Percentiles rank a stretch among this genome's conserved stretches.
Evolutionary conservation across 1,140 invertebrate species (phyloP).

Genomic region (Gryllus bimaculatus): DNA sequence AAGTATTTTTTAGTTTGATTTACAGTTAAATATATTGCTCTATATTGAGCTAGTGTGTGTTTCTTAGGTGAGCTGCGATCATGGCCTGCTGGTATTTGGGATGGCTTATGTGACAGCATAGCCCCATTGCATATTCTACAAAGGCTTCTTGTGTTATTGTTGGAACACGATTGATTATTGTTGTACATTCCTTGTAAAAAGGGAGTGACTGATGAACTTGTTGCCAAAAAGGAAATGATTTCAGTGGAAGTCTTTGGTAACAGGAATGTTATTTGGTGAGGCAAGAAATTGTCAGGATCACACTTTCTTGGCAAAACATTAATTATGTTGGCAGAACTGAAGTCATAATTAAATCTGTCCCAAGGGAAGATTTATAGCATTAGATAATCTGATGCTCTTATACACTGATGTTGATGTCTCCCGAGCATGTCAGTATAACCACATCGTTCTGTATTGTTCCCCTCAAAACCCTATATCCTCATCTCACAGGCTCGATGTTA

Average conservation of each 20-base stretch:
- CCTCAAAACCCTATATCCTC: neutral
- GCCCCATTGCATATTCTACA: neutral
- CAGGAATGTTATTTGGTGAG: neutral
- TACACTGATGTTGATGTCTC: conserved; percentile 7
- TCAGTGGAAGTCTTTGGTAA: neutral
- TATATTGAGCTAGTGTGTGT: neutral
- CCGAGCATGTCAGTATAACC: conserved; percentile 9
- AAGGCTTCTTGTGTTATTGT: conserved; percentile 17
- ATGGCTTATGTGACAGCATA: neutral
- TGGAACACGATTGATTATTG: conserved; percentile 7
- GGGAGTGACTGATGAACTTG: conserved; percentile 8
- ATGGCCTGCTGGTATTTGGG: neutral
- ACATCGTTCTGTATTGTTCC: neutral
- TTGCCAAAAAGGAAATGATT: neutral
- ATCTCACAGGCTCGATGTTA: conserved; percentile 21
- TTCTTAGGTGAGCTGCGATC: neutral
- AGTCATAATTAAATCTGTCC: neutral
- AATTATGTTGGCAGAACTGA: neutral
- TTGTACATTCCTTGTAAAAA: conserved; percentile 9
- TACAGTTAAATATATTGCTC: neutral
- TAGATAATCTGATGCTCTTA: conserved; percentile 2
- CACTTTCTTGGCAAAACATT: neutral
- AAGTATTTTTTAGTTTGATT: too few relatives aligned
- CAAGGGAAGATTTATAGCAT: conserved; percentile 11
- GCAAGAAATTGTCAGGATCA: neutral